Evolutionary conservation across 1,140 invertebrate species (phyloP).

Genomic region (Drosophila lowei): DNA sequence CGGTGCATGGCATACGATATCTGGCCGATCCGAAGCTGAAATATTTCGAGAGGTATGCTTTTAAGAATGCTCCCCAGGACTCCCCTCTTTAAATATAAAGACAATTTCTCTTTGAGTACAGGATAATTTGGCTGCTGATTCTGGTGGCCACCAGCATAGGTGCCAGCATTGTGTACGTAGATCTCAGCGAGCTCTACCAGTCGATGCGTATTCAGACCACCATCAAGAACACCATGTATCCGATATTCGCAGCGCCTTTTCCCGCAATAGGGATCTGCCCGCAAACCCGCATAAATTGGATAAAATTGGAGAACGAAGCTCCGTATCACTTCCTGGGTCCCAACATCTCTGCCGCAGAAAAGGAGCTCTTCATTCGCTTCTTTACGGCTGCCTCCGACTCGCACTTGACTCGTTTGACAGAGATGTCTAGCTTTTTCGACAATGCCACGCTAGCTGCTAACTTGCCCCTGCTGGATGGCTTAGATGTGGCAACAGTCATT

Average conservation of each 20-base stretch:
- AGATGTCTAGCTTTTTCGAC: slow-evolving; percentile 41
- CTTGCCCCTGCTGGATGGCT: slow-evolving; percentile 33
- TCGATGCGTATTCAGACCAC: slow-evolving; percentile 63
- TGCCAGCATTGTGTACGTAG: slow-evolving; percentile 59
- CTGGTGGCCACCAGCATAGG: slow-evolving; percentile 55
- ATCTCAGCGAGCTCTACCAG: slow-evolving; percentile 57
- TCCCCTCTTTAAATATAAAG: too few species aligned
- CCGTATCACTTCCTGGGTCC: slow-evolving; percentile 52
- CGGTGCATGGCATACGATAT: slow-evolving; percentile 70
- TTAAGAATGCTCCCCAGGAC: not conserved
- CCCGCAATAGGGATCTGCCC: slow-evolving; percentile 67
- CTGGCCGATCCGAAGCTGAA: slow-evolving; percentile 58
- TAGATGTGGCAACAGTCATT: slow-evolving; percentile 55
- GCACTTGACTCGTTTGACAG: slow-evolving; percentile 37
- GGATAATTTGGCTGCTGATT: slow-evolving; percentile 69
- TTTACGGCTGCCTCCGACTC: slow-evolving; percentile 45
- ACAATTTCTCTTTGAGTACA: slow-evolving; percentile 1
- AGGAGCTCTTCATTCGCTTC: slow-evolving; percentile 58
- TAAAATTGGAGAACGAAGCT: slow-evolving; percentile 35
- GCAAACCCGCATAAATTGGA: slow-evolving; percentile 58
- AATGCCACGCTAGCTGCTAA: slow-evolving; percentile 30
- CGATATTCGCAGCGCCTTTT: slow-evolving; percentile 60
- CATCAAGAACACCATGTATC: slow-evolving; percentile 64
- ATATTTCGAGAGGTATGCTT: slow-evolving; percentile 60
- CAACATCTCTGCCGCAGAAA: slow-evolving; percentile 30